phyloP scores from a whole-genome alignment of 2,797 vertebrate species.

The Mormyrus proboscirostris region DNA sequence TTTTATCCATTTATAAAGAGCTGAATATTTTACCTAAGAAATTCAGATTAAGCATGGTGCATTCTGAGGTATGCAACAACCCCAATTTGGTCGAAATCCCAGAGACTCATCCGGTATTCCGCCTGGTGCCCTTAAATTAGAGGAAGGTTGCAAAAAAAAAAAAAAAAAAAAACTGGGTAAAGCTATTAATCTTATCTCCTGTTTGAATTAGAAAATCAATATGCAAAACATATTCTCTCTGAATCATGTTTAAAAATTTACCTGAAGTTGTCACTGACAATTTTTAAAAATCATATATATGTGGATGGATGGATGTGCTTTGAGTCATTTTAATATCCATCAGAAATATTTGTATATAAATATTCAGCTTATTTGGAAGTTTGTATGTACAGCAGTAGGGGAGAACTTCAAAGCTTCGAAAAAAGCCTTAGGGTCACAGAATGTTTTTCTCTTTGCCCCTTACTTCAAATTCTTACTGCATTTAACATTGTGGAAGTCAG shows the following conservation, averaged over 20 bases:
- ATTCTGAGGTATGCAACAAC: not conserved
- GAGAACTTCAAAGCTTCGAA: not conserved
- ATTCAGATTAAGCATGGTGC: not conserved
- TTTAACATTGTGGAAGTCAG: not conserved
- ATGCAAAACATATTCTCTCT: not conserved
- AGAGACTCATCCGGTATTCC: not conserved
- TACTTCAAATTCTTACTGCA: not conserved
- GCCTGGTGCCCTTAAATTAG: not conserved
- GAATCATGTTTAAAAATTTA: not conserved
- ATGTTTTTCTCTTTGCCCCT: not conserved
- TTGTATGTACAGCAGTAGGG: not conserved
- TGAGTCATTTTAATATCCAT: not conserved
- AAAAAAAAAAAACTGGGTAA: not conserved
- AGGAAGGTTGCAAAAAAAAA: not conserved
- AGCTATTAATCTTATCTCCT: not conserved
- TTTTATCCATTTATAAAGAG: not conserved
- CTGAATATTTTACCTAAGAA: not conserved
- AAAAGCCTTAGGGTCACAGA: not conserved
- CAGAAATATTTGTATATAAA: not conserved
- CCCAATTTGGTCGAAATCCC: not conserved
- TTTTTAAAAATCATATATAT: not conserved
- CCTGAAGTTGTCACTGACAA: not conserved
- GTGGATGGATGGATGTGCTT: not conserved
- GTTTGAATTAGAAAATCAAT: not conserved
- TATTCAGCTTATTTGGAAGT: not conserved